Base-by-base conservation (phyloP, 2,113 vertebrate genomes). In the Dromiciops gliroides region DNA sequence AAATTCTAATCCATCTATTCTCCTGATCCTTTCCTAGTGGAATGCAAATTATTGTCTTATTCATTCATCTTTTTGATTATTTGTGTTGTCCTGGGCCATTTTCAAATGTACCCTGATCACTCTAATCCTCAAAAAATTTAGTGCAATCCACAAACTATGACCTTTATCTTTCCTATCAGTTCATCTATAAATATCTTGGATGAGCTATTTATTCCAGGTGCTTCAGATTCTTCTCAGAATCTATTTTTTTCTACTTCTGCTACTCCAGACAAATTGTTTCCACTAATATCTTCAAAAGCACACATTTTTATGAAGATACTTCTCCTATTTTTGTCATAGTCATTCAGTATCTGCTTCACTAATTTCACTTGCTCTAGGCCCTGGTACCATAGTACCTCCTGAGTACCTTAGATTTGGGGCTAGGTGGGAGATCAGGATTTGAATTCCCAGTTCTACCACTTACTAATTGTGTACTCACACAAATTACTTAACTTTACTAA, bases 161-260 rank as follows among this genome's bases (percentile, higher is more conserved):
- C 47, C 31, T 53, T 89, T 56, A 2, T 92, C 88, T 50, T 28
- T 23, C 19, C 67, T 44, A 50, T 44, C 75, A 91, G 8, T 60
- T 92, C 1, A 0, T 47, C 91, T 90, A 67, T n/a, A 93, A 90
- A 75, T 47, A 88, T 95, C 31, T 95, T 91, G 89, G 88, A 52
- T 90, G 90, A 93, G 94, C 89, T 16, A 50, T 94, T 92, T 90
- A 92, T 96, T 93, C 26, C 48, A 90, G 89, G 5, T 83, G 51
- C 31, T 94, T 26, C 44, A n/a, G 7, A 92, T 94, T 96, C 37
- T 67, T 95, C 89, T 56, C 53, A 47, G 89, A 28, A 22, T 94
- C 24, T 94, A 90, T 95, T 95, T 94, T 89, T 53, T 95, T 94
- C 89, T 22, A 52, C 92, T 89, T 95, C 89, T 88, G n/a, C 89